Evolutionary conservation across 1,140 invertebrate genomes (phyloP).

Genomic region (Heterodera schachtii): DNA sequence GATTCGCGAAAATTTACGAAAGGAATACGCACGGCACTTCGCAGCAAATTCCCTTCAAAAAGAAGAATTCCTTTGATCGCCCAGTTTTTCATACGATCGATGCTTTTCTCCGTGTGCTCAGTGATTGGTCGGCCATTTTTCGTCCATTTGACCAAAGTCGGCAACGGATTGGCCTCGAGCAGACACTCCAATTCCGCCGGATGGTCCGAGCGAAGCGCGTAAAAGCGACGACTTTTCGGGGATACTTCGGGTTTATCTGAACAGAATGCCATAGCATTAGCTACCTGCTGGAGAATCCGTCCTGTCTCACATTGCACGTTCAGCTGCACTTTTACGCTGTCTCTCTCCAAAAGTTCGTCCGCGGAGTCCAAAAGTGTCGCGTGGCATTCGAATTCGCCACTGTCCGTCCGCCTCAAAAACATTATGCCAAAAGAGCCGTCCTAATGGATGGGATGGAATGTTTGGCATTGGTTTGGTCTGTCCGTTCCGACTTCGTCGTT

Average conservation of each 20-base stretch:
- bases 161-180: conserved; percentile 55
- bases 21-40: conserved; percentile 16
- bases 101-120: not conserved
- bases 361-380: conserved; percentile 26
- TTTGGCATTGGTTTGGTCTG: too few species aligned
- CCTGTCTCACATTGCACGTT: conserved; percentile 55
- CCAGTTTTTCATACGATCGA: not conserved
- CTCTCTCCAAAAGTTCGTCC: conserved; percentile 12
- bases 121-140: conserved; percentile 56
- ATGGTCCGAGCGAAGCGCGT: conserved; percentile 39
- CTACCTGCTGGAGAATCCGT: too few species aligned
- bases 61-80: not conserved
- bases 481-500: not conserved
- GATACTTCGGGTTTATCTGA: conserved; percentile 57
- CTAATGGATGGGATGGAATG: conserved; percentile 26
- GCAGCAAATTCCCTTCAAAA: conserved; percentile 2
- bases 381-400: conserved; percentile 55
- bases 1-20: conserved; percentile 27
- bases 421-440: conserved; percentile 58
- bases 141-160: conserved; percentile 50
- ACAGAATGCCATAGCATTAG: conserved; percentile 11
- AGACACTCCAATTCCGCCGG: conserved; percentile 45
- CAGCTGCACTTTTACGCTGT: conserved; percentile 46
- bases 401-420: conserved; percentile 44
- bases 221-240: conserved; percentile 38